Conservation (phyloP, 2,888 invertebrate genomes). For the Brenthis daphne region DNA sequence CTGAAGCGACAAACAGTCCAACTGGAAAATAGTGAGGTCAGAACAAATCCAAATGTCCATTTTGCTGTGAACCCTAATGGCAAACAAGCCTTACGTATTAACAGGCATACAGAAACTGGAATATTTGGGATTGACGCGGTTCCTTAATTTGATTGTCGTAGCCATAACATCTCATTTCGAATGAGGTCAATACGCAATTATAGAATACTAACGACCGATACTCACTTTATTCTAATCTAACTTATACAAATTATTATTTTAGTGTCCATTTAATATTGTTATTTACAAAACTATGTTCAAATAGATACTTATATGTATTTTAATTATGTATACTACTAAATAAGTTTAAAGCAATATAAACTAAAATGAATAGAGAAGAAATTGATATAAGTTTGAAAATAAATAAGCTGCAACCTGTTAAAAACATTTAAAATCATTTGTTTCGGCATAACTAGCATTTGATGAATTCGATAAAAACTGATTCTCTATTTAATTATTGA, state of each 20-base stretch:
- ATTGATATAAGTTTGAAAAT: no score
- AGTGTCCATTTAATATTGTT: no score
- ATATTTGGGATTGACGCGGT: constrained; percentile 36
- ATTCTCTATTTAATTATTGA: no score
- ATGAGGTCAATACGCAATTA: constrained; percentile 43
- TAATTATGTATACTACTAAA: no score
- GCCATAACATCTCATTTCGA: constrained; percentile 49
- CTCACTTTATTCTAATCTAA: neutral
- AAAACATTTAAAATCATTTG: no score
- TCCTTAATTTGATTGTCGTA: constrained; percentile 45
- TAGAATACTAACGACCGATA: constrained; percentile 6
- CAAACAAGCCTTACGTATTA: constrained; percentile 26
- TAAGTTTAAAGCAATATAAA: no score
- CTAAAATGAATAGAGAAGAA: no score
- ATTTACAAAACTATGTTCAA: no score
- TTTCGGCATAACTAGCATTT: no score
- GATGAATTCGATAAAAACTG: no score
- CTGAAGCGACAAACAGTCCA: constrained; percentile 36
- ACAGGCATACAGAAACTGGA: constrained; percentile 28
- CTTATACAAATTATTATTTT: neutral
- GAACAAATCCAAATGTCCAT: constrained; percentile 29
- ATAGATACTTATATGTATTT: no score
- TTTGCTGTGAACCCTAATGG: constrained; percentile 26
- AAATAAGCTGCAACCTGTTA: no score
- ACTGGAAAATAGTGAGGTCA: constrained; percentile 41